A percentile compares a stretch with the other conserved stretches of the same genome.
Evolutionary conservation across 2,113 vertebrate species (phyloP).

Genomic region (Tragulus kanchil): DNA sequence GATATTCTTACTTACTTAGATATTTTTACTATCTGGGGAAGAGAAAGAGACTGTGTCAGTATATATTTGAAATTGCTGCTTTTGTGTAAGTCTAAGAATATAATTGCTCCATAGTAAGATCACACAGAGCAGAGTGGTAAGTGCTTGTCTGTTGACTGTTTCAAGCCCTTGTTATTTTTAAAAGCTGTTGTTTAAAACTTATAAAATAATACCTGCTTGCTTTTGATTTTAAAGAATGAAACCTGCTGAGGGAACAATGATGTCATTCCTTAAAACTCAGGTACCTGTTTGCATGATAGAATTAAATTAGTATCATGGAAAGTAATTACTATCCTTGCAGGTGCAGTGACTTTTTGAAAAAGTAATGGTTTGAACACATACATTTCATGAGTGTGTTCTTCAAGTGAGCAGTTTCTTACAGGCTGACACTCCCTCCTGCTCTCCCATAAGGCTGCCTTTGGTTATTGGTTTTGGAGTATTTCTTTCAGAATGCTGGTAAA

Average conservation of each 20-base stretch:
- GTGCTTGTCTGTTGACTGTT: background rate
- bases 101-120: background rate
- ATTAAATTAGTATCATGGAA: background rate
- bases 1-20: background rate
- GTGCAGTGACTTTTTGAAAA: background rate
- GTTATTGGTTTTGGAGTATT: conserved; percentile 16
- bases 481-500: conserved; percentile 11
- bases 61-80: conserved; percentile 38
- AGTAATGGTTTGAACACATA: background rate
- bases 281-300: background rate
- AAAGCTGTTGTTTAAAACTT: background rate
- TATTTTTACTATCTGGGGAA: conserved; percentile 32
- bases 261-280: background rate
- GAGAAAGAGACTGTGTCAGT: background rate
- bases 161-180: conserved; percentile 33
- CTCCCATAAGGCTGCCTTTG: background rate
- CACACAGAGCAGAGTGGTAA: background rate
- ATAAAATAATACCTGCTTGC: background rate
- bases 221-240: conserved; percentile 39
- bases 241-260: background rate
- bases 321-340: background rate
- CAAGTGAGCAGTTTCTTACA: background rate
- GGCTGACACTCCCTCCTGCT: background rate
- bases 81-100: background rate
- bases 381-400: background rate